A percentile compares a stretch with the other conserved stretches of the same genome.
phyloP scores from a whole-genome alignment of 2,888 invertebrate species.

The Tipula unca region DNA sequence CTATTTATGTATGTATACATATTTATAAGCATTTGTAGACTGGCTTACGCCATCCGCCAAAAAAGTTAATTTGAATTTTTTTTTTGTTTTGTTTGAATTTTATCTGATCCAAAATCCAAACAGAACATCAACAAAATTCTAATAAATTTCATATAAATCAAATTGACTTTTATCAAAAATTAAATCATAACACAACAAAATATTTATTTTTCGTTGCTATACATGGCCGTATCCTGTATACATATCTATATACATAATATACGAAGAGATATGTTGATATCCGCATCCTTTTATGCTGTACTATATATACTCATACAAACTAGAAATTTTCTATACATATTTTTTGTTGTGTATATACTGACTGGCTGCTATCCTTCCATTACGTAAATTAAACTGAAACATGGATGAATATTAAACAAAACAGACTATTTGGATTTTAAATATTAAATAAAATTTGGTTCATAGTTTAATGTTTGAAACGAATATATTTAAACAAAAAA shows the following conservation, averaged over 20 bases:
- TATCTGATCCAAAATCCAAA: background rate
- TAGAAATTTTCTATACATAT: background rate
- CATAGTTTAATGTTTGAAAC: background rate
- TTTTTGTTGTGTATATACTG: background rate
- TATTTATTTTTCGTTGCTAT: background rate
- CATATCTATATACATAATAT: background rate
- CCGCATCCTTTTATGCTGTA: background rate
- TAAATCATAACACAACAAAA: constrained; percentile 1
- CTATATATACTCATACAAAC: background rate
- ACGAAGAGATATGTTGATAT: background rate
- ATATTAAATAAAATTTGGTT: background rate
- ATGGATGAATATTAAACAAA: background rate
- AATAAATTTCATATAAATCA: background rate
- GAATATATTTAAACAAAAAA: background rate
- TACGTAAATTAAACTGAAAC: background rate
- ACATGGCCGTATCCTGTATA: background rate
- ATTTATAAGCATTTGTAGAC: background rate
- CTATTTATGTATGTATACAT: background rate
- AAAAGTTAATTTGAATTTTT: background rate
- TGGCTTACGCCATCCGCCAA: background rate
- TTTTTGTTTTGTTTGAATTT: background rate
- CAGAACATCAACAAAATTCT: background rate
- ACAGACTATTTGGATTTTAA: background rate
- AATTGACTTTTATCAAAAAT: constrained; percentile 14
- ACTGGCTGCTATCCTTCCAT: background rate